Percentiles rank a stretch among this genome's conserved stretches.
Evolutionary conservation across 2,888 invertebrate genomes (phyloP).

Genomic region (Dynastes grantii): DNA sequence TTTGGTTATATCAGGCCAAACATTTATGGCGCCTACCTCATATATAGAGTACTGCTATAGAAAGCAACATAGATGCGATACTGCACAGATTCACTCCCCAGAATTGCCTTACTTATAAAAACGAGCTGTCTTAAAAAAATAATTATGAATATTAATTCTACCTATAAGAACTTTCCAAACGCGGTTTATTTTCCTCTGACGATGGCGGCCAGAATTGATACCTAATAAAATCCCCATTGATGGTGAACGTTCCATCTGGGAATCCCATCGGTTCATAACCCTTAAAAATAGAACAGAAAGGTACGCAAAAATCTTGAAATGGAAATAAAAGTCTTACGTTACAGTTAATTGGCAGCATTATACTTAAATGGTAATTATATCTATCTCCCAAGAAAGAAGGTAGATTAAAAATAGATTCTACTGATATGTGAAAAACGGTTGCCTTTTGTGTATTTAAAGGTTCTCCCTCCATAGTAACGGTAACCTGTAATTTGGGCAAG

Average conservation of each 20-base stretch:
- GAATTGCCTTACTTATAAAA: too few relatives aligned
- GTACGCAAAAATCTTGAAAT: neutral
- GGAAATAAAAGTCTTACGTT: constrained; percentile 14
- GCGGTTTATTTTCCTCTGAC: constrained; percentile 57
- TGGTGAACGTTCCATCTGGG: constrained; percentile 58
- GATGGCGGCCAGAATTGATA: constrained; percentile 63
- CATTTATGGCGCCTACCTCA: too few relatives aligned
- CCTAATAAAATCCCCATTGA: constrained; percentile 55
- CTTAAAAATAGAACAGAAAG: constrained; percentile 46
- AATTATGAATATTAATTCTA: constrained; percentile 1
- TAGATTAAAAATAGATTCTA: constrained; percentile 67
- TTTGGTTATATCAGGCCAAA: too few relatives aligned
- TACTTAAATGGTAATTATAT: constrained; percentile 61
- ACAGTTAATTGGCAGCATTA: constrained; percentile 36
- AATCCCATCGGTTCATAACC: constrained; percentile 58
- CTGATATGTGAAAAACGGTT: constrained; percentile 63
- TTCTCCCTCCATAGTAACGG: constrained; percentile 59
- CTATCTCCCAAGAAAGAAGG: constrained; percentile 60
- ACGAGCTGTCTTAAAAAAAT: too few relatives aligned
- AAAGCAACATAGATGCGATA: too few relatives aligned
- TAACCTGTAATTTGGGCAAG: constrained; percentile 62
- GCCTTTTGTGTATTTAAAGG: constrained; percentile 53
- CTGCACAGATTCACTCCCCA: too few relatives aligned
- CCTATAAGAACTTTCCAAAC: constrained; percentile 61
- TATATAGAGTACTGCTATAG: too few relatives aligned